Evolutionary conservation across 2,113 vertebrate genomes (phyloP).

Genomic region (Petrocephalus microphthalmus): DNA sequence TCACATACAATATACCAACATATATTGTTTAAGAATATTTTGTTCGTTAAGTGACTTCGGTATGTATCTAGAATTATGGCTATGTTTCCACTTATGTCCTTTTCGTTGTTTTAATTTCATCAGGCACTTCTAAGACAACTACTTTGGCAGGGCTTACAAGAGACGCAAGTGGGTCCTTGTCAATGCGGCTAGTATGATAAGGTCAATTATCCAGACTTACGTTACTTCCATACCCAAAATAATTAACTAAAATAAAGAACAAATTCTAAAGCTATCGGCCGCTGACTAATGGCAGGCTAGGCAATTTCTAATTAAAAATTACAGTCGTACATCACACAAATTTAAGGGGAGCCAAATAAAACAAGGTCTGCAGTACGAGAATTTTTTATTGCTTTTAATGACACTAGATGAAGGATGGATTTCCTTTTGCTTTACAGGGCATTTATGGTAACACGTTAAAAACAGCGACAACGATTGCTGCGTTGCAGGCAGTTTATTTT

Average conservation of each 20-base stretch:
- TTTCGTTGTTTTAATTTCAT: conserved; percentile 1
- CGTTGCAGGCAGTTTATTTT: neutral
- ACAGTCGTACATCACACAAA: neutral
- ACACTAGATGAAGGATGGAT: neutral
- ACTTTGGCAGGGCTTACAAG: neutral
- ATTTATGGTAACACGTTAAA: neutral
- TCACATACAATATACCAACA: neutral
- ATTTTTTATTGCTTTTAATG: neutral
- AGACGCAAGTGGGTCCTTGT: conserved; percentile 11
- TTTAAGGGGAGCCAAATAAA: neutral
- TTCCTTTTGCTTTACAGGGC: neutral
- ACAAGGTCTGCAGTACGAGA: neutral
- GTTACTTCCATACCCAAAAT: neutral
- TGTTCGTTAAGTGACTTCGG: neutral
- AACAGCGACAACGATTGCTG: neutral
- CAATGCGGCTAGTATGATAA: conserved; percentile 18
- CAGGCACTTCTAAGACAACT: conserved; percentile 15
- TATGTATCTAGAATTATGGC: neutral
- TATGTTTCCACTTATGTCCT: neutral
- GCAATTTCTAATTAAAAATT: neutral
- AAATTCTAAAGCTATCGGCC: neutral
- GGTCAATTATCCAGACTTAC: neutral
- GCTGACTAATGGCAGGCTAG: neutral
- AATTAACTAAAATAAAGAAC: neutral
- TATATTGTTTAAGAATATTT: neutral